Percentiles rank a stretch among this genome's conserved stretches.
phyloP scores from a whole-genome alignment of 92 coral and sea anemone genomes.

The Pocillopora meandrina region DNA sequence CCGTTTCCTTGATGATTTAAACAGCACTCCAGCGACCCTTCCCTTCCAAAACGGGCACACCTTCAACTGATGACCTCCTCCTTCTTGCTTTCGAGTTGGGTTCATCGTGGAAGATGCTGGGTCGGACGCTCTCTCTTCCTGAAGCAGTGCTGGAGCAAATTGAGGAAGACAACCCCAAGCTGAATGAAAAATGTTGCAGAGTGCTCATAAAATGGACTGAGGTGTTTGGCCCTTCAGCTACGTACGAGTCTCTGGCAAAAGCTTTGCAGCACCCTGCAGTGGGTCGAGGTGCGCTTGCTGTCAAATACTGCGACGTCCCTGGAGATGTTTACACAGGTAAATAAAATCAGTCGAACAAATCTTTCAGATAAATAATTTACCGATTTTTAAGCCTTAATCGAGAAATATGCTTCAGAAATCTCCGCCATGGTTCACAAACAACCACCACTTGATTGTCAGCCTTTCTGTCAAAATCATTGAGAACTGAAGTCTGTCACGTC shows the following conservation, averaged over 20 bases:
- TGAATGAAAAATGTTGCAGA: slow-evolving; percentile 36
- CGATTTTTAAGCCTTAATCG: too few species aligned
- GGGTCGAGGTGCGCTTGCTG: slow-evolving; percentile 9
- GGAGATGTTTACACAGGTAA: not conserved
- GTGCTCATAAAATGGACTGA: slow-evolving; percentile 33
- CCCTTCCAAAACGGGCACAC: slow-evolving; percentile 17
- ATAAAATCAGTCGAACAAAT: not conserved
- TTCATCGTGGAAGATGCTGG: slow-evolving; percentile 49
- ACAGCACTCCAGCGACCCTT: not conserved
- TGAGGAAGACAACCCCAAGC: slow-evolving; percentile 39
- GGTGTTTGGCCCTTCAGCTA: slow-evolving; percentile 23
- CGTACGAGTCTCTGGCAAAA: slow-evolving; percentile 16
- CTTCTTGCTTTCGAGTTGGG: slow-evolving; percentile 31
- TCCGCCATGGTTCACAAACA: too few species aligned
- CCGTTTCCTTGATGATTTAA: not conserved
- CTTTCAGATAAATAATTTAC: too few species aligned
- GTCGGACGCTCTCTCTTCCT: slow-evolving; percentile 32
- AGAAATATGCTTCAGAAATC: too few species aligned
- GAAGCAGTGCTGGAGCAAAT: slow-evolving; percentile 44
- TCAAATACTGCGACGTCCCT: slow-evolving; percentile 23
- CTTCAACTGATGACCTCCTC: slow-evolving; percentile 20
- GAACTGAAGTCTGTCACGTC: too few species aligned
- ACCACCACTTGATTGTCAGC: too few species aligned
- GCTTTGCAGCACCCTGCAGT: slow-evolving; percentile 29
- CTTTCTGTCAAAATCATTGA: too few species aligned